Base-by-base conservation (phyloP, 1,140 invertebrate genomes). In the Danaus plexippus region DNA sequence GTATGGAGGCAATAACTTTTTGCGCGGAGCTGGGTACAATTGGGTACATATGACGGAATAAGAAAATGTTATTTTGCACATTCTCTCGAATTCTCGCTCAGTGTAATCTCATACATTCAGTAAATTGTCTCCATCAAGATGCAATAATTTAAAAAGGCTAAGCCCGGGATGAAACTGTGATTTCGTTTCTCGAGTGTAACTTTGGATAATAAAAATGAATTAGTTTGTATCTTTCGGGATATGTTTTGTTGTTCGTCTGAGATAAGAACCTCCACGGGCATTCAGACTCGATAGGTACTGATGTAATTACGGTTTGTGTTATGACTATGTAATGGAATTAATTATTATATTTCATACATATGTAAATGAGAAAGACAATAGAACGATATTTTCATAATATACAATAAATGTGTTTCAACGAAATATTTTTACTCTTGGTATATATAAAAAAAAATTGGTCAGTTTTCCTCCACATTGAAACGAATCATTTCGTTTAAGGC, bases 91-190 rank as follows among this genome's bases (percentile, higher is more conserved):
- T 70, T 67, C 57, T 59, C 65, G 56, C 64, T 70, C 54, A 59
- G 51, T 63, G 71, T 77, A 77, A 81, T 77, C 72, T 74, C 54
- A 77, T 74, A 77, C 71, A 73, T 79, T 76, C 68, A 54, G 61
- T 52, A 72, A 80, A 82, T 78, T 74, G 78, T 79, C 71, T 75
- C 71, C 75, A 74, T 73, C 67, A 75, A 77, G 66, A 69, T 64
- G 74, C 73, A 73, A 78, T 78, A 66, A 75, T 77, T 81, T 77
- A 68, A 77, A 73, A 69, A 70, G 64, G 57, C 63, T 57, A 59
- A 64, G 54, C 61, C 60, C 47, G 45, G 52, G 61, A 67, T 45
- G 63, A 66, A 72, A 69, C 68, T 72, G 64, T 67, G 66, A 71
- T 69, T 70, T 66, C 67, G 22, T 32, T 32, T 32, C 22, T 32